A percentile compares a stretch with the other conserved stretches of the same genome.
Evolutionary conservation across 2,797 vertebrate genomes (phyloP).

Genomic region (Calcarius lapponicus): DNA sequence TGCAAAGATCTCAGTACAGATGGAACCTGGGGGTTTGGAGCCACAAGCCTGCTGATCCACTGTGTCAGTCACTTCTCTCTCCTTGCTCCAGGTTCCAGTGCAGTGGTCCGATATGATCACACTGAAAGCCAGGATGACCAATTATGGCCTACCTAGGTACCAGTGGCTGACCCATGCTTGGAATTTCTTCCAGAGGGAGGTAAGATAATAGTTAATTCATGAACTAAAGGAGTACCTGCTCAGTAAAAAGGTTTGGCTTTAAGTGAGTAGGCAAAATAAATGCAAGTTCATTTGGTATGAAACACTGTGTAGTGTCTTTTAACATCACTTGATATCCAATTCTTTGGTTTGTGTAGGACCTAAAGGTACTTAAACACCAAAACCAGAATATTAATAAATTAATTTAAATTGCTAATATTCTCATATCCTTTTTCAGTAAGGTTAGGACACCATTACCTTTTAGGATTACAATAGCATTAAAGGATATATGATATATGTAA

Average conservation of each 20-base stretch:
- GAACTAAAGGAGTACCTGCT: background rate
- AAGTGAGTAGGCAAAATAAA: background rate
- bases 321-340: background rate
- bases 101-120: constrained; percentile 96
- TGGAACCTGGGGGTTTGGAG: background rate
- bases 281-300: background rate
- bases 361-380: background rate
- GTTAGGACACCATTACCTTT: background rate
- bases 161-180: constrained; percentile 97
- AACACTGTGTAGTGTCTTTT: background rate
- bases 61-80: background rate
- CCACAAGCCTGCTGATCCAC: background rate
- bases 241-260: background rate
- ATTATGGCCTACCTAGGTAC: constrained; percentile 90
- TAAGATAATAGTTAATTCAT: constrained; percentile 61
- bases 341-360: background rate
- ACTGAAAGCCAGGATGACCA: constrained; percentile 93
- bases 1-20: background rate
- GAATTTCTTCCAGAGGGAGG: constrained; percentile 97
- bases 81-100: constrained; percentile 80
- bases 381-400: background rate
- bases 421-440: background rate
- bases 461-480: background rate
- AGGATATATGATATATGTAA: background rate
- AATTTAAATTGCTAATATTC: background rate